Conservation (phyloP, 1,140 invertebrate genomes). For the Doryteuthis pealeii region DNA sequence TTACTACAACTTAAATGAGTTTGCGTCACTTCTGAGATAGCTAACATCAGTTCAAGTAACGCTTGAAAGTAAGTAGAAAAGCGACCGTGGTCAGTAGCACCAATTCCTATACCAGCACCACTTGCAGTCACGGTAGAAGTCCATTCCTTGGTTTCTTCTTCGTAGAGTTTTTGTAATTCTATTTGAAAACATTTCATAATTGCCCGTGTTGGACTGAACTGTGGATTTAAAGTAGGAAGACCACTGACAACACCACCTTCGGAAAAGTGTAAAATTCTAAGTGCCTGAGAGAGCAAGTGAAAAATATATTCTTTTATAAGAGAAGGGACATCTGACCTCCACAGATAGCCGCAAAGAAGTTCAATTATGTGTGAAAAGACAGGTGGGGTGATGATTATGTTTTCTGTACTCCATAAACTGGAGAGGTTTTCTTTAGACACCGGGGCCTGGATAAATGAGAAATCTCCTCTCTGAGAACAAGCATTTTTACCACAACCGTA, state of each 20-base stretch:
- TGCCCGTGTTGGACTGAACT: slow-evolving; percentile 44
- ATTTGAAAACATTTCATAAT: slow-evolving; percentile 47
- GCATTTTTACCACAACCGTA: slow-evolving; percentile 47
- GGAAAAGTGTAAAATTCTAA: slow-evolving; percentile 49
- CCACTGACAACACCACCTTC: slow-evolving; percentile 32
- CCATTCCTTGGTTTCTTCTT: slow-evolving; percentile 53
- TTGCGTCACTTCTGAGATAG: slow-evolving; percentile 52
- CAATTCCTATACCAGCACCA: slow-evolving; percentile 48
- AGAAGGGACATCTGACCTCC: slow-evolving; percentile 54
- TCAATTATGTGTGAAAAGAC: slow-evolving; percentile 53
- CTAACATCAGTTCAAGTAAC: slow-evolving; percentile 54
- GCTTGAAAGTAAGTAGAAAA: slow-evolving; percentile 58
- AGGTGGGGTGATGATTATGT: slow-evolving; percentile 49
- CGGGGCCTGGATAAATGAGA: slow-evolving; percentile 9
- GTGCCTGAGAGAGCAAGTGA: slow-evolving; percentile 53
- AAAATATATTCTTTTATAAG: slow-evolving; percentile 58
- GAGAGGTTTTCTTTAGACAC: slow-evolving; percentile 23
- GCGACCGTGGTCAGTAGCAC: slow-evolving; percentile 45
- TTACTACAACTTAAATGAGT: slow-evolving; percentile 11
- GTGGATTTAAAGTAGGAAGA: slow-evolving; percentile 40
- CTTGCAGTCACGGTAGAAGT: slow-evolving; percentile 30
- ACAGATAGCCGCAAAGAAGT: slow-evolving; percentile 50
- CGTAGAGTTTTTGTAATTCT: slow-evolving; percentile 54
- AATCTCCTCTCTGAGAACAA: slow-evolving; percentile 29
- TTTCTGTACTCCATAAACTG: slow-evolving; percentile 49